These are phyloP conservation scores for Sinocyclocheilus anophthalmus DNA, from an alignment of 2,113 vertebrate genomes.

Conservation along the genomic window DNA sequence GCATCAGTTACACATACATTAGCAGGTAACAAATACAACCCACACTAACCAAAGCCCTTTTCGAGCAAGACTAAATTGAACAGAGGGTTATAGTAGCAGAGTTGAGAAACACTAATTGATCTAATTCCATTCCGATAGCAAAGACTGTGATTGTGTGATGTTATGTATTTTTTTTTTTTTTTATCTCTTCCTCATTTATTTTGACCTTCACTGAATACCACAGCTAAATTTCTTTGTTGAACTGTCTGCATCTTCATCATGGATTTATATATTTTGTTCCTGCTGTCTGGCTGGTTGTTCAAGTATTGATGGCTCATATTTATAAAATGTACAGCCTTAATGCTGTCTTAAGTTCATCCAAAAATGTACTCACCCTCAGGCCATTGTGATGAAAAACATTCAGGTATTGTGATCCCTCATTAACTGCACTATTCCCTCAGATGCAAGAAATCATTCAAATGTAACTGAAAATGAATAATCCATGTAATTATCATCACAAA, in stretches of 20 bases:
- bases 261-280: neutral
- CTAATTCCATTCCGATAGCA: neutral
- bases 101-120: neutral
- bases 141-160: neutral
- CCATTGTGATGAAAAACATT: too few species aligned
- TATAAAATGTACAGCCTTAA: neutral
- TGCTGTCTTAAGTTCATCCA: too few species aligned
- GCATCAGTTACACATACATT: constrained; percentile 94
- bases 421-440: too few species aligned
- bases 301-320: neutral
- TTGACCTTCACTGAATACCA: too few species aligned
- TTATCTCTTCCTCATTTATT: too few species aligned
- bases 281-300: neutral
- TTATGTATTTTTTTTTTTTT: neutral
- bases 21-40: constrained; percentile 77
- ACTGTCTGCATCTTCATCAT: neutral
- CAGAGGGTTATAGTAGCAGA: neutral
- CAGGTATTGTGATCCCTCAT: too few species aligned
- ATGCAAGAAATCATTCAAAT: too few species aligned
- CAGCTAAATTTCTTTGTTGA: neutral
- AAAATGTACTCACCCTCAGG: too few species aligned
- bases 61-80: neutral
- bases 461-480: too few species aligned
- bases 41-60: neutral
- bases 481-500: too few species aligned